Conservation (phyloP, 1,140 invertebrate genomes). For the Dreissena rostriformis region DNA sequence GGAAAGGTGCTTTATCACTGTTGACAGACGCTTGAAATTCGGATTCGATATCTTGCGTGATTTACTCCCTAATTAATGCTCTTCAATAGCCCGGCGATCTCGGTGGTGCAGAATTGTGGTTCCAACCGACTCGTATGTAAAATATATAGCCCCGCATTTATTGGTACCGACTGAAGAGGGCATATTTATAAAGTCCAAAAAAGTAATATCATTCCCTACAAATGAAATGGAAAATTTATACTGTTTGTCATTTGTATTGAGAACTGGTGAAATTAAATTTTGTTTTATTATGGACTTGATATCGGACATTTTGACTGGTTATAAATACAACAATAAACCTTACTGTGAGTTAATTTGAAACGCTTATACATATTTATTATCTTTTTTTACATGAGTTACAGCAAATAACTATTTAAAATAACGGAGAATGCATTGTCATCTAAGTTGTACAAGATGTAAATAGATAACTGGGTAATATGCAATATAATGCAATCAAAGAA, state of each 20-base stretch:
- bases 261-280: background rate
- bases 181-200: background rate
- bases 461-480: too few relatives aligned
- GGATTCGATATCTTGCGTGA: conserved; percentile 33
- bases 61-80: conserved; percentile 42
- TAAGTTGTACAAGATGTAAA: too few relatives aligned
- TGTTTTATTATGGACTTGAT: background rate
- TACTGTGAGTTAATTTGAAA: too few relatives aligned
- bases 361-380: too few relatives aligned
- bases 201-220: background rate
- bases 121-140: background rate
- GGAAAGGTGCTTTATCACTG: conserved; percentile 53
- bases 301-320: too few relatives aligned
- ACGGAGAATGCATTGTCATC: too few relatives aligned
- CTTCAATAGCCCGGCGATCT: background rate
- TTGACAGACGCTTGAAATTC: conserved; percentile 40
- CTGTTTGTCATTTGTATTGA: background rate
- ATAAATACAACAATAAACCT: too few relatives aligned
- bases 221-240: background rate
- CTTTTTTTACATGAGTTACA: too few relatives aligned
- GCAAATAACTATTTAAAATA: too few relatives aligned
- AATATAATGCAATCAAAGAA: too few relatives aligned
- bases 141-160: background rate
- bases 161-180: background rate
- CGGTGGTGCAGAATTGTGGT: background rate